These are phyloP conservation scores for Torymus auratus DNA, from an alignment of 2,888 invertebrate species.

Conservation along the genomic window DNA sequence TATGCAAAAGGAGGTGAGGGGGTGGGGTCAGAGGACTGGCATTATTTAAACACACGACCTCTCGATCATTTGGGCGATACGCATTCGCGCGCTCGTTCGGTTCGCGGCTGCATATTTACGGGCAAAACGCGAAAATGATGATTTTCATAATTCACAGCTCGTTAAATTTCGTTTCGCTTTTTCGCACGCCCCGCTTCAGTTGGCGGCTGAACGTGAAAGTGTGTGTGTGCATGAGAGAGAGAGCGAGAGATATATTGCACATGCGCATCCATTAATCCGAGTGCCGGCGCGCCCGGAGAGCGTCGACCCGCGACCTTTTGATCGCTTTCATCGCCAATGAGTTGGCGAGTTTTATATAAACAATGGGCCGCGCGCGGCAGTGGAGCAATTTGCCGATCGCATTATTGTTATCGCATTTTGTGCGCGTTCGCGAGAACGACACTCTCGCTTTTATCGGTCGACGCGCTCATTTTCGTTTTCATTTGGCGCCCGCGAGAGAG, in stretches of 20 bases:
- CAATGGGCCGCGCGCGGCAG: conserved; percentile 36
- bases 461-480: conserved; percentile 55
- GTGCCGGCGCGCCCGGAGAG: background rate
- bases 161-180: conserved; percentile 72
- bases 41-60: conserved; percentile 58
- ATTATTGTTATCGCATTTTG: conserved; percentile 49
- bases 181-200: conserved; percentile 47
- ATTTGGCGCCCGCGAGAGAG: background rate
- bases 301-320: conserved; percentile 38
- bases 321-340: conserved; percentile 55
- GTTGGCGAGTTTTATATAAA: conserved; percentile 57
- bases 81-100: background rate
- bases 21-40: background rate
- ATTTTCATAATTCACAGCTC: conserved; percentile 76
- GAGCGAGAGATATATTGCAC: background rate
- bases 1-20: background rate
- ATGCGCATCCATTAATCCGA: conserved; percentile 49
- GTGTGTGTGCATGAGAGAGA: background rate
- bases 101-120: conserved; percentile 1
- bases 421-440: conserved; percentile 6
- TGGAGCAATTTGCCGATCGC: conserved; percentile 51
- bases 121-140: conserved; percentile 60
- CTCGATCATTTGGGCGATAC: conserved; percentile 7
- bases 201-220: no score
- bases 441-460: conserved; percentile 51